Evolutionary conservation across 1,140 invertebrate genomes (phyloP).

Genomic region (Chironomus tepperi): DNA sequence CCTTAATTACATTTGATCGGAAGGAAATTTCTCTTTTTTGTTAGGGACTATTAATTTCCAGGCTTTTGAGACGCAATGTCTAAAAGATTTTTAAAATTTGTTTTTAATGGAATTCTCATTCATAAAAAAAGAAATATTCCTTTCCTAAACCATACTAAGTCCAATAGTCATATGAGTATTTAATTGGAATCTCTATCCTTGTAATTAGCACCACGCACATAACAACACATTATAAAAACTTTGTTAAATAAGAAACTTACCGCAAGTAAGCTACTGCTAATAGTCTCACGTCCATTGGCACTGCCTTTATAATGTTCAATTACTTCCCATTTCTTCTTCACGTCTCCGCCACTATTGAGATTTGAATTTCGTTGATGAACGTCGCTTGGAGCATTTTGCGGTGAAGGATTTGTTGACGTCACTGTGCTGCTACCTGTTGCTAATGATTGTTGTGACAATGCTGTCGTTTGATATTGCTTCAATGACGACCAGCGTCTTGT

Average conservation of each 20-base stretch:
- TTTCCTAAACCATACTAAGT: too few relatives aligned
- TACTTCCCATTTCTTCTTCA: constrained; percentile 63
- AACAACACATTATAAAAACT: too few relatives aligned
- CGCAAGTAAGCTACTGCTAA: constrained; percentile 46
- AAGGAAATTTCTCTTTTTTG: too few relatives aligned
- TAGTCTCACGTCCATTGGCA: constrained; percentile 40
- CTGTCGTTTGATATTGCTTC: constrained; percentile 16
- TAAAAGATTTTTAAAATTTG: too few relatives aligned
- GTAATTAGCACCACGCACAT: too few relatives aligned
- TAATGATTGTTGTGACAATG: constrained; percentile 17
- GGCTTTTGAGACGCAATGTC: too few relatives aligned
- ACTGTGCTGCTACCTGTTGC: constrained; percentile 12
- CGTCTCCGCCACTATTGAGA: not conserved
- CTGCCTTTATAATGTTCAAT: constrained; percentile 68
- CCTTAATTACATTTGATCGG: too few relatives aligned
- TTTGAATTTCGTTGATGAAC: not conserved
- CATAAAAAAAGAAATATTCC: too few relatives aligned
- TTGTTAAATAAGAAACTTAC: constrained; percentile 36
- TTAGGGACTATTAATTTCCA: too few relatives aligned
- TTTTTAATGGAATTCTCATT: too few relatives aligned
- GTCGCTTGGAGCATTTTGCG: not conserved
- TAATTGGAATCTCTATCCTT: too few relatives aligned
- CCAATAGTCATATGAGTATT: too few relatives aligned
- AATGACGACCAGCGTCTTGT: constrained; percentile 8
- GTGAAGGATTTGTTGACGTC: not conserved